Evolutionary conservation across 2,797 vertebrate genomes (phyloP).

Genomic region (Distichodus sexfasciatus): DNA sequence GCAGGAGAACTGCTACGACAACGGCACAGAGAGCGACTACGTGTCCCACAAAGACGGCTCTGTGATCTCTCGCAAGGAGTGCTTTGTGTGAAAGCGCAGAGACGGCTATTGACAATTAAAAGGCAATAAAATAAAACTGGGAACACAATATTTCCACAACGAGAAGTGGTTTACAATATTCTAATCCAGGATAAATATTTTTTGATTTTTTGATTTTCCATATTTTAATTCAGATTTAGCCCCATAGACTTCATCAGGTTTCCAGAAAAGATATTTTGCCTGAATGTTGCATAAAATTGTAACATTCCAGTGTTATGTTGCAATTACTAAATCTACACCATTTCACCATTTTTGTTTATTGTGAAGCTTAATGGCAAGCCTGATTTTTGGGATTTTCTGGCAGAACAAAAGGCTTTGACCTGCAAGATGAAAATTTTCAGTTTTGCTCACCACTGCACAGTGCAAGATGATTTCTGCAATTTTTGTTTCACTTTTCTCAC

Average conservation of each 20-base stretch:
- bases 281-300: not conserved
- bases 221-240: not conserved
- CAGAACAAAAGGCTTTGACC: not conserved
- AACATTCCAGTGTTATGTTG: not conserved
- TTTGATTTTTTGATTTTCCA: not conserved
- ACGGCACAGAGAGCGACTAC: conserved; percentile 92
- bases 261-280: not conserved
- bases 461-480: no score
- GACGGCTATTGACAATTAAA: conserved; percentile 31
- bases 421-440: not conserved
- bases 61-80: conserved; percentile 97
- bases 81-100: conserved; percentile 86
- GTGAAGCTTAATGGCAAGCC: not conserved
- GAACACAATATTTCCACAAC: conserved; percentile 48
- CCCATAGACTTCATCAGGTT: not conserved
- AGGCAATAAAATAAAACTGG: conserved; percentile 5
- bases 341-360: conserved; percentile 5
- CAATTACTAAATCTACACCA: not conserved
- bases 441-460: no score
- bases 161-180: no score
- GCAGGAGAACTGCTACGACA: conserved; percentile 86
- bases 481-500: no score
- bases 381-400: no score
- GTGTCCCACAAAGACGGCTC: conserved; percentile 97
- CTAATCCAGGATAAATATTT: conserved; percentile 22